Evolutionary conservation across 2,797 vertebrate genomes (phyloP).

Genomic region (Bryconaethiops microstoma): DNA sequence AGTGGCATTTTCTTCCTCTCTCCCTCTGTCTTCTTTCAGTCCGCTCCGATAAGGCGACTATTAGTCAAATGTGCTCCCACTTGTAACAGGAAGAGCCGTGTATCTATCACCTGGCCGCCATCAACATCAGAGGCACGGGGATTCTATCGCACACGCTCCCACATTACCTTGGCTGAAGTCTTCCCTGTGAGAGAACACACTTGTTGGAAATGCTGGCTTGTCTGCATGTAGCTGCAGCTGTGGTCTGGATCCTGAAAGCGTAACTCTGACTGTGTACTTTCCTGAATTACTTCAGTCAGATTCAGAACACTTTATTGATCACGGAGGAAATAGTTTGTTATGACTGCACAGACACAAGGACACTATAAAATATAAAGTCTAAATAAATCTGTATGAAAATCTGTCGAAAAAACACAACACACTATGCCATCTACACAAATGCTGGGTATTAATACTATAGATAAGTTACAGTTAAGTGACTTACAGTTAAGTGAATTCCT

Average conservation of each 20-base stretch:
- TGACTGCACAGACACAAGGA: no score
- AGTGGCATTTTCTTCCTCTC: conserved; percentile 6
- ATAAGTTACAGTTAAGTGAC: no score
- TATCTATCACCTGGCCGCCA: conserved; percentile 24
- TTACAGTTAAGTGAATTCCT: no score
- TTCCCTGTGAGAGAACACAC: neutral
- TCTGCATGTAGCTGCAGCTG: neutral
- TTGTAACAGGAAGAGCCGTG: conserved; percentile 41
- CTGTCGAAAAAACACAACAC: no score
- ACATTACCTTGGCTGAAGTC: neutral
- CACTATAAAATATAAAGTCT: no score
- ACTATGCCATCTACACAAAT: no score
- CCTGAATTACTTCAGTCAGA: neutral
- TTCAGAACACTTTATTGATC: no score
- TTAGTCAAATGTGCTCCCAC: conserved; percentile 56
- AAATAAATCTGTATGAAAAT: no score
- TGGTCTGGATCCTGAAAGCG: neutral
- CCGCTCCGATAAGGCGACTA: conserved; percentile 39
- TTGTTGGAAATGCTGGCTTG: neutral
- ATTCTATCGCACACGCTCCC: conserved; percentile 14
- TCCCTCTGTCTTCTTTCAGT: conserved; percentile 15
- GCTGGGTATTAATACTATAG: no score
- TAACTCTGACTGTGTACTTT: neutral
- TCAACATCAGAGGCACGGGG: conserved; percentile 27
- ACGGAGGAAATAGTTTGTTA: no score